Conservation (phyloP, 1,140 invertebrate genomes). For the Gryon sp. region DNA sequence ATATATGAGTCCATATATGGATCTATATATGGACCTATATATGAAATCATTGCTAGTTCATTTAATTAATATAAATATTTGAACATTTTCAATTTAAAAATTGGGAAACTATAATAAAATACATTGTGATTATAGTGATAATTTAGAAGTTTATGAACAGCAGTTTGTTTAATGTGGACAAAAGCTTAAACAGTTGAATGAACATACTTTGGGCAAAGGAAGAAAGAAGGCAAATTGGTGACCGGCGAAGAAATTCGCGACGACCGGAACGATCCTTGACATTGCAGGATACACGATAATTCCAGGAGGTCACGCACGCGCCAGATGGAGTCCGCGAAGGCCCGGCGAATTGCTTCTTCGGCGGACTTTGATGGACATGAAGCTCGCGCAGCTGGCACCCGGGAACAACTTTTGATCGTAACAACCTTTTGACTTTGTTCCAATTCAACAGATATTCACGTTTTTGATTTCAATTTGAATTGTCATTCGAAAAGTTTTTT, state of each 20-base stretch:
- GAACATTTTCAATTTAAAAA: too few species aligned
- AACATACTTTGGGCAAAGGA: constrained; percentile 12
- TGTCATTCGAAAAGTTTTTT: too few species aligned
- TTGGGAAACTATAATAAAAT: too few species aligned
- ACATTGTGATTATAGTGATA: constrained; percentile 42
- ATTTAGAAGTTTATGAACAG: constrained; percentile 6
- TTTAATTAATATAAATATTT: too few species aligned
- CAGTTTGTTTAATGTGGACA: constrained; percentile 12
- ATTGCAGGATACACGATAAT: constrained; percentile 72
- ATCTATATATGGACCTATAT: too few species aligned
- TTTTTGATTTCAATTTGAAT: too few species aligned
- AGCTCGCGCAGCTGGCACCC: constrained; percentile 71
- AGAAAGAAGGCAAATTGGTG: constrained; percentile 30
- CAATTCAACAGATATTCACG: too few species aligned
- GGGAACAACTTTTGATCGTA: constrained; percentile 32
- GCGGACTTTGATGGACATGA: constrained; percentile 61
- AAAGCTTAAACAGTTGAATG: constrained; percentile 55
- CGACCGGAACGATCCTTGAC: constrained; percentile 67
- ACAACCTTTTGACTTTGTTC: constrained; percentile 13
- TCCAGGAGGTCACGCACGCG: constrained; percentile 77
- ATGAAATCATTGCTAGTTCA: too few species aligned
- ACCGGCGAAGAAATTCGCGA: constrained; percentile 62
- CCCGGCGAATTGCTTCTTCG: constrained; percentile 59
- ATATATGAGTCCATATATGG: too few species aligned
- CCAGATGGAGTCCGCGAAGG: constrained; percentile 76